These are phyloP conservation scores for Apostichopus parvimensis DNA, from an alignment of 35 echinoderm and acorn worm genomes.

Conservation along the genomic window DNA sequence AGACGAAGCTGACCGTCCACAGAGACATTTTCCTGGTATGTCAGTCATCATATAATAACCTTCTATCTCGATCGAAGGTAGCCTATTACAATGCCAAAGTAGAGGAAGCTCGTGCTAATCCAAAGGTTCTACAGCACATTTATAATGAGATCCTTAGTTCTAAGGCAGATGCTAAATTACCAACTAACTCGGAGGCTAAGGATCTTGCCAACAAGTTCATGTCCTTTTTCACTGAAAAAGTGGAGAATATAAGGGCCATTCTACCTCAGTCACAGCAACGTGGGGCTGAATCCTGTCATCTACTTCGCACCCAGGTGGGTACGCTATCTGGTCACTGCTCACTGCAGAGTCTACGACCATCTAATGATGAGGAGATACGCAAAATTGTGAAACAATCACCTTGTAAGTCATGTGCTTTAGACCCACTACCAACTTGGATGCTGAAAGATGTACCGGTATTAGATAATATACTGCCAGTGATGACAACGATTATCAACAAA, in stretches of 20 bases:
- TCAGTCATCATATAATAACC: neutral
- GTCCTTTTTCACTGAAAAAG: neutral
- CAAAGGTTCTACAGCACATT: neutral
- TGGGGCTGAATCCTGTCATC: no score
- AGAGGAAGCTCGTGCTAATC: neutral
- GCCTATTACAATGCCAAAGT: neutral
- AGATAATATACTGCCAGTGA: slow-evolving; percentile 3
- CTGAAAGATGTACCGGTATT: slow-evolving; percentile 37
- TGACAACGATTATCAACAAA: slow-evolving; percentile 53
- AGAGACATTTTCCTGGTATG: slow-evolving; percentile 16
- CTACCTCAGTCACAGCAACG: no score
- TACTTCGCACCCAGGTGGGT: no score
- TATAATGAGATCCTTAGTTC: neutral
- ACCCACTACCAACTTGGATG: slow-evolving; percentile 61
- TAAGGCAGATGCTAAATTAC: neutral
- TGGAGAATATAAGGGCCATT: no score
- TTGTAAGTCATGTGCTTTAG: neutral
- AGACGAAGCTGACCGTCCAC: slow-evolving; percentile 14
- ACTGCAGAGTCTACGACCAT: no score
- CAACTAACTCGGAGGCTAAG: neutral
- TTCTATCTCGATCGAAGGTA: neutral
- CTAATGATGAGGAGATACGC: no score
- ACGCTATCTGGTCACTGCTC: no score
- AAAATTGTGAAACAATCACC: no score
- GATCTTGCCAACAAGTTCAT: neutral